Conservation (phyloP, 1,140 invertebrate species). For the Apis dorsata region DNA sequence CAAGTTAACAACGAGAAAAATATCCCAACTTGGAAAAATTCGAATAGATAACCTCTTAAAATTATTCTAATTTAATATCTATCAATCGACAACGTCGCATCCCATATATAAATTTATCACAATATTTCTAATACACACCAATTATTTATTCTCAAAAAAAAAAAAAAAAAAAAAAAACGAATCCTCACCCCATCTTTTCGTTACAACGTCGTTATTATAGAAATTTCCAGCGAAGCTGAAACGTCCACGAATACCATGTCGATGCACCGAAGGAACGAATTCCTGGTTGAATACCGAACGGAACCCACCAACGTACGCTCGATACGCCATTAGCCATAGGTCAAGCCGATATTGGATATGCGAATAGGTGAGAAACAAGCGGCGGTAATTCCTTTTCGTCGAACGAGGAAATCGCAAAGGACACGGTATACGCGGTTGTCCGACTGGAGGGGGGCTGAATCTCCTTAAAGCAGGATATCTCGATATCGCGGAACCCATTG, state of each 20-base stretch:
- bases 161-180: too few species aligned
- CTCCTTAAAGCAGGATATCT: slow-evolving; percentile 71
- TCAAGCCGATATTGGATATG: slow-evolving; percentile 33
- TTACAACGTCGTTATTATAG: not conserved
- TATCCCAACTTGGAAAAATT: not conserved
- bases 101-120: not conserved
- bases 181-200: not conserved
- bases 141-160: too few species aligned
- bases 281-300: slow-evolving; percentile 25
- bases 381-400: slow-evolving; percentile 18
- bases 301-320: not conserved
- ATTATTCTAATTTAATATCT: too few species aligned
- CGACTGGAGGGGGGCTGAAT: slow-evolving; percentile 30
- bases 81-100: too few species aligned
- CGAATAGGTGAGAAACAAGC: slow-evolving; percentile 13
- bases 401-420: slow-evolving; percentile 54
- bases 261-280: slow-evolving; percentile 22
- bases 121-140: not conserved
- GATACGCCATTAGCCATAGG: slow-evolving; percentile 29
- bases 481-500: slow-evolving; percentile 64
- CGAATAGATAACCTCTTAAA: too few species aligned
- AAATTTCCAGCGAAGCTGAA: slow-evolving; percentile 23
- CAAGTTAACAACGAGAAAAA: too few species aligned
- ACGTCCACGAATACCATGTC: slow-evolving; percentile 31
- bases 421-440: slow-evolving; percentile 53